Base-by-base conservation (phyloP, 2,888 invertebrate species). In the Hirudinaria manillensis region DNA sequence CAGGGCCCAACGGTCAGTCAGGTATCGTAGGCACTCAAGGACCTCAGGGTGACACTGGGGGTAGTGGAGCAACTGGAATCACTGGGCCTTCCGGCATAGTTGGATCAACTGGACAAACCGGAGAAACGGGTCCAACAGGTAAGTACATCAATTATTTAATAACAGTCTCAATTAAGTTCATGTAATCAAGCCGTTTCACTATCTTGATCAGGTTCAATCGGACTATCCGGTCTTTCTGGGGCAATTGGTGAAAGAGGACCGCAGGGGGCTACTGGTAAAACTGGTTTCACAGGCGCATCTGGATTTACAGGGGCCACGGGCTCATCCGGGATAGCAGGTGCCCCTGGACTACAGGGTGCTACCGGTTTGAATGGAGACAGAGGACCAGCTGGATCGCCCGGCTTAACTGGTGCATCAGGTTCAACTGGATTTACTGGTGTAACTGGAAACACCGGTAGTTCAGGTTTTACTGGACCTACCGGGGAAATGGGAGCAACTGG, bases 201-300 rank as follows among this genome's bases (percentile, higher is more conserved):
- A 45, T 16, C n/a, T n/a, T 45, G 13, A 45, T 6, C 13, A 45
- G 45, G 45, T 45, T 2, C 32, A 24, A 21, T 27, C 16, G 72
- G 72, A 16, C 70, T 70, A 45, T 21, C 76, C 16, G 79, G 79
- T 74, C 75, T 36, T 24, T 4, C 21, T 24, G 78, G 78, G 74
- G 70, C 70, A 21, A 4, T 70, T 53, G 79, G 79, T 27, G 65
- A 24, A 29, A 27, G 45, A 45, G 79, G 79, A 34, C 34, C 13
- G 27, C 34, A 34, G 45, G 78, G 78, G 34, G 32, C 34, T 13
- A 19, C 1, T 7, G 45, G 45, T 16, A 45, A 16, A 45, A 45
- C 72, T 4, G 78, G 77, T 89, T 77, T 88, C 24, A 38, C 70
- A n/a, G 77, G 77, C 19, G 51, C 36, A 6, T 29, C 70, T 65